A percentile compares a stretch with the other conserved stretches of the same genome.
These are phyloP conservation scores for Kryptolebias ocellatus DNA, from an alignment of 2,797 vertebrate genomes.

Conservation along the genomic window DNA sequence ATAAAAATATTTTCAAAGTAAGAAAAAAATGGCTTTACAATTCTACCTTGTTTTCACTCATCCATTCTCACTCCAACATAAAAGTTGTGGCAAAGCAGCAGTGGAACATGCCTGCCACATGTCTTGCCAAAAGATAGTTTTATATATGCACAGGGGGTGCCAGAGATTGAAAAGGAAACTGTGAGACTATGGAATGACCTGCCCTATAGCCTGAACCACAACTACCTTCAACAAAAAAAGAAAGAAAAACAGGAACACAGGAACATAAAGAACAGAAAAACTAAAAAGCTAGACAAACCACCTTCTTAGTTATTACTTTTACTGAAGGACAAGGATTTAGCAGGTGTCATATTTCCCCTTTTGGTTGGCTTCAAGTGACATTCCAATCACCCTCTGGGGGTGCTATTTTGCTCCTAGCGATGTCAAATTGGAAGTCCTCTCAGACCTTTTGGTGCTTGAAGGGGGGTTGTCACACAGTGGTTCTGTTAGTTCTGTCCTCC, in stretches of 20 bases:
- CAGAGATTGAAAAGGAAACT: not conserved
- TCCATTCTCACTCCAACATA: no score
- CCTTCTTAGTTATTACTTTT: slow-evolving; percentile 3
- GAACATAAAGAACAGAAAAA: no score
- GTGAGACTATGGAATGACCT: not conserved
- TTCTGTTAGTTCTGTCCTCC: slow-evolving; percentile 53
- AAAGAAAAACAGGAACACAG: not conserved
- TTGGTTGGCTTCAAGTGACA: slow-evolving; percentile 37
- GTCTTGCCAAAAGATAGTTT: not conserved
- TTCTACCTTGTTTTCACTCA: no score
- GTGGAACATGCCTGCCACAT: no score
- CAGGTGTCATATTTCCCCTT: slow-evolving; percentile 3
- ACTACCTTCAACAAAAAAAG: not conserved
- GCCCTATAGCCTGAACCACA: not conserved
- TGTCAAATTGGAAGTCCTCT: slow-evolving; percentile 65
- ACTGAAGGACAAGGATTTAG: slow-evolving; percentile 15
- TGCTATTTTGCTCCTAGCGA: slow-evolving; percentile 29
- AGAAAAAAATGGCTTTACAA: no score
- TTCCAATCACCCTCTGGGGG: slow-evolving; percentile 24
- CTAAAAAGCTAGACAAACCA: not conserved
- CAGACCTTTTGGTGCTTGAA: slow-evolving; percentile 46
- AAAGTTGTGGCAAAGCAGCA: no score
- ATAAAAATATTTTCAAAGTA: not conserved
- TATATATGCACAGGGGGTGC: not conserved
- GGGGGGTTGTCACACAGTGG: slow-evolving; percentile 53